phyloP scores from a whole-genome alignment of 1,140 invertebrate species.

The Drosophila persimilis region DNA sequence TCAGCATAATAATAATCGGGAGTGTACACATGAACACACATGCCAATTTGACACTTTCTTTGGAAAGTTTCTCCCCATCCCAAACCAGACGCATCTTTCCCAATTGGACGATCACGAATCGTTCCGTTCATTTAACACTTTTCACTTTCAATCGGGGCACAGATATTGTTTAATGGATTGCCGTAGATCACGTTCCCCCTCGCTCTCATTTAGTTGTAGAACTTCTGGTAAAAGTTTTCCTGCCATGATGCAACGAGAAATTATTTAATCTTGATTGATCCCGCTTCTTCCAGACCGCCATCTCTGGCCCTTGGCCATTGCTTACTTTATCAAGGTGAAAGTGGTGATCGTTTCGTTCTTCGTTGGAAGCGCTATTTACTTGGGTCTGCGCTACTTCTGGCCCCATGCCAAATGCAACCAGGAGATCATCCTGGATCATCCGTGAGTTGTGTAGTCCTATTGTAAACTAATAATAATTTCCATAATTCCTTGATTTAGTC shows the following conservation, averaged over 20 bases:
- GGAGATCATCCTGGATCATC: slow-evolving; percentile 72
- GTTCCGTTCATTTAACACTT: slow-evolving; percentile 72
- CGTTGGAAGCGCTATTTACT: slow-evolving; percentile 71
- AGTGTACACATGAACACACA: slow-evolving; percentile 14
- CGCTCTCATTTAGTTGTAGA: slow-evolving; percentile 23
- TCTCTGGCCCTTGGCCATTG: slow-evolving; percentile 73
- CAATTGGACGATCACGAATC: slow-evolving; percentile 65
- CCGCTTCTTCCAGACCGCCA: slow-evolving; percentile 49
- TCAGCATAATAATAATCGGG: slow-evolving; percentile 17
- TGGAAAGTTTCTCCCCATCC: slow-evolving; percentile 62
- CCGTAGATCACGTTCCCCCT: slow-evolving; percentile 35
- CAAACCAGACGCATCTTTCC: slow-evolving; percentile 22
- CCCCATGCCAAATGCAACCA: slow-evolving; percentile 60
- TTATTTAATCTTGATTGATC: slow-evolving; percentile 5
- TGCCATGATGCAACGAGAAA: slow-evolving; percentile 36
- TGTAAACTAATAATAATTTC: background rate
- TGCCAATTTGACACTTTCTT: slow-evolving; percentile 62
- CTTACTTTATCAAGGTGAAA: slow-evolving; percentile 82
- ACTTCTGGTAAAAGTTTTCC: slow-evolving; percentile 7
- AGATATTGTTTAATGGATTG: slow-evolving; percentile 50
- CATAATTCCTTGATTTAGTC: slow-evolving; percentile 19
- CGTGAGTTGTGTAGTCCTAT: slow-evolving; percentile 29
- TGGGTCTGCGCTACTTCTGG: slow-evolving; percentile 67
- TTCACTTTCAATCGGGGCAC: slow-evolving; percentile 74
- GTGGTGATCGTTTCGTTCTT: slow-evolving; percentile 78